A percentile compares a stretch with the other conserved stretches of the same genome.
phyloP scores from a whole-genome alignment of 2,888 invertebrate genomes.

The Holacanthella duospinosa region DNA sequence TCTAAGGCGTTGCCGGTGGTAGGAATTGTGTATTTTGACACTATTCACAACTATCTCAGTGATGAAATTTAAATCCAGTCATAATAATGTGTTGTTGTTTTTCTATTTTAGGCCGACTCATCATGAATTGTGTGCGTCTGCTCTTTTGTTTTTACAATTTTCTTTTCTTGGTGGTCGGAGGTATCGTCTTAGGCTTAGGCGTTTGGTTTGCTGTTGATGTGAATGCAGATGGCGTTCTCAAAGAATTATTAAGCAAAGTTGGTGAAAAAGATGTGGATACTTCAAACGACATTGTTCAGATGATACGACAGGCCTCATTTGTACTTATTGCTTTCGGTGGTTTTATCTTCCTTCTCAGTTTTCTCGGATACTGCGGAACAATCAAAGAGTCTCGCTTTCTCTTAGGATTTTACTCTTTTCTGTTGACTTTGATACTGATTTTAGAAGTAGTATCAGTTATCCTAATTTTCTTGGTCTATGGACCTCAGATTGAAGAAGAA shows the following conservation, averaged over 20 bases:
- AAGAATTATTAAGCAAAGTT: background rate
- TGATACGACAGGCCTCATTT: constrained; percentile 50
- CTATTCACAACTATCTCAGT: too few relatives aligned
- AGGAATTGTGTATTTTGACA: too few relatives aligned
- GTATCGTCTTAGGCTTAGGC: constrained; percentile 11
- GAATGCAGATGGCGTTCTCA: background rate
- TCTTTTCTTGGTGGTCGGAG: constrained; percentile 12
- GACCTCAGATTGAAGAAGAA: constrained; percentile 4
- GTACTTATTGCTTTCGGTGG: constrained; percentile 56
- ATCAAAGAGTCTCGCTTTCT: constrained; percentile 56
- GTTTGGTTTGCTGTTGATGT: constrained; percentile 14
- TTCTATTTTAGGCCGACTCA: background rate
- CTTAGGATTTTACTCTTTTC: constrained; percentile 45
- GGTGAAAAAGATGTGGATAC: constrained; percentile 1
- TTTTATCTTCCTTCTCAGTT: constrained; percentile 58
- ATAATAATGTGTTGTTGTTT: too few relatives aligned
- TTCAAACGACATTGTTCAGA: background rate
- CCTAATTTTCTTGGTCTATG: constrained; percentile 13
- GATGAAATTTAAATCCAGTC: too few relatives aligned
- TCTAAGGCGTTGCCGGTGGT: too few relatives aligned
- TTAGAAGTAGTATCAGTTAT: constrained; percentile 18
- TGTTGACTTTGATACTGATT: constrained; percentile 15
- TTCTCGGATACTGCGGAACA: constrained; percentile 60
- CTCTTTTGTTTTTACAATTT: constrained; percentile 17
- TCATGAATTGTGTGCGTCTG: constrained; percentile 16